Base-by-base conservation (phyloP, 2,888 invertebrate genomes). In the Pandemis heparana region DNA sequence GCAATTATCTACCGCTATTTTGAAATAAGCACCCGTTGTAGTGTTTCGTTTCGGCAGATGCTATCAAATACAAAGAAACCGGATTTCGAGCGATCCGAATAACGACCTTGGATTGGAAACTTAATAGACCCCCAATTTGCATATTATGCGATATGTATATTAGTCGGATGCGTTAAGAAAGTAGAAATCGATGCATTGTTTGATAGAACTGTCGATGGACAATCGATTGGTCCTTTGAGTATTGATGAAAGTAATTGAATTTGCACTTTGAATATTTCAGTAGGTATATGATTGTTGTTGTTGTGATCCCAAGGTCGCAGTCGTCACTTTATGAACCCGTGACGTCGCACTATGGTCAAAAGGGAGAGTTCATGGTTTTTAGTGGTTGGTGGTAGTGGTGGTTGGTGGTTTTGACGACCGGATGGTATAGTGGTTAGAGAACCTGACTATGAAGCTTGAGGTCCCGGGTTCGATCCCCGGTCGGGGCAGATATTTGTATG, bases 81-180 rank as follows among this genome's bases (percentile, higher is more conserved):
- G 69, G 74, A 74, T 65, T 59, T 12, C 23, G 68, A 56, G 12
- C 56, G 69, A 69, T 65, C 69, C 60, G 43, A 65, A 74, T 74
- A 74, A 64, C 74, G 74, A 74, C 74, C 74, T 74, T 74, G 69
- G 60, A 60, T 60, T 60, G 65, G 64, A 74, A 74, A 69, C 56
- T 60, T 73, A 64, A 73, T 68, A 16, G 14, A 12, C 32, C 2
- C 38, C 32, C 18, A 56, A 74, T 74, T 48, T 61, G 51, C 69
- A 74, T 74, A 60, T 46, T 60, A 59, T 23, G 32, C 41, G 69
- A 43, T 59, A 43, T 18, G 53, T 65, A 53, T 38, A 63, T 60
- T 63, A 64, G 59, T 65, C 41, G 48, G 32, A 73, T 73, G 59
- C 60, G 16, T 60, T 65, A 74, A 7, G 74, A 74, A 74, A 70